Conservation (phyloP, 2,888 invertebrate species). For the Epinotia demarniana region DNA sequence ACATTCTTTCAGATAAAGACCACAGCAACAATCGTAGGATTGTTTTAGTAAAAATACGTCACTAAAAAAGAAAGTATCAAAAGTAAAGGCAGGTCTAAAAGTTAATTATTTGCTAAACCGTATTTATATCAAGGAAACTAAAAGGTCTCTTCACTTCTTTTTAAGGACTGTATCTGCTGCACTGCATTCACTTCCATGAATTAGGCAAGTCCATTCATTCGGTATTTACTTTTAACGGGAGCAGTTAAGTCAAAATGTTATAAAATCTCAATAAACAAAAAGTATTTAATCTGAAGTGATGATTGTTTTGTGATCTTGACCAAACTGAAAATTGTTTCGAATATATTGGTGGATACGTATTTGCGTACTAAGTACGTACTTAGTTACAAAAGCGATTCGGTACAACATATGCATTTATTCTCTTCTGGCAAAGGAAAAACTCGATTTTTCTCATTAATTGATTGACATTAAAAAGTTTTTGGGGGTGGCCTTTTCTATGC, state of each 20-base stretch:
- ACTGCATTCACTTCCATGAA: too few relatives aligned
- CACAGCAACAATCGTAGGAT: constrained; percentile 8
- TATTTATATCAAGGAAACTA: too few relatives aligned
- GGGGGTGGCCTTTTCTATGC: constrained; percentile 11
- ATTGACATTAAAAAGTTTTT: neutral
- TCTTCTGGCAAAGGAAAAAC: neutral
- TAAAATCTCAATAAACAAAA: too few relatives aligned
- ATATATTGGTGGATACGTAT: neutral
- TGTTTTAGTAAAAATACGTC: neutral
- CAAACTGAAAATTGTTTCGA: neutral
- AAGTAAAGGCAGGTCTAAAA: constrained; percentile 4
- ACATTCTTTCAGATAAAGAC: neutral
- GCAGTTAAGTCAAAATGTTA: too few relatives aligned
- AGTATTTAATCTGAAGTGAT: too few relatives aligned
- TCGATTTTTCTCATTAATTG: neutral
- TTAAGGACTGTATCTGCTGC: too few relatives aligned
- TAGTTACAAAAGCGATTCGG: neutral
- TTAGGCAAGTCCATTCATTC: too few relatives aligned
- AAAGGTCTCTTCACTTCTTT: too few relatives aligned
- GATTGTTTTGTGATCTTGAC: neutral
- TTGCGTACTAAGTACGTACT: neutral
- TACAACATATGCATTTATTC: neutral
- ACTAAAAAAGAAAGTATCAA: constrained; percentile 9
- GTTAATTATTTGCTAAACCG: neutral
- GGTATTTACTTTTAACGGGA: too few relatives aligned